Percentiles rank a stretch among this genome's conserved stretches.
phyloP scores from a whole-genome alignment of 2,888 invertebrate genomes.

The Hirtodrosophila trivittata region DNA sequence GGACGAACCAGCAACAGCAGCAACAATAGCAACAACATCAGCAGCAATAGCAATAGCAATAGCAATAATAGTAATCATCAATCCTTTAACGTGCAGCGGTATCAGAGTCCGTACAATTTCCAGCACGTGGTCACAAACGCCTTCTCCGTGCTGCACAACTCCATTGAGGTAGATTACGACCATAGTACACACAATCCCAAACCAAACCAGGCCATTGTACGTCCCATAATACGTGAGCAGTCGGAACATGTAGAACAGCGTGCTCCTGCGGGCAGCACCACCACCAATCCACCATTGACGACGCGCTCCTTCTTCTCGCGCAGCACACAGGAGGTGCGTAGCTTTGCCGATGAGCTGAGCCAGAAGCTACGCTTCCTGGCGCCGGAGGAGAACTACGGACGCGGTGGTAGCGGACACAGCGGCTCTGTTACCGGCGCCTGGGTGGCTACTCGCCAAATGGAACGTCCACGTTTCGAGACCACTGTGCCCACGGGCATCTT shows the following conservation, averaged over 20 bases:
- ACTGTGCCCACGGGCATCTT: conserved; percentile 92
- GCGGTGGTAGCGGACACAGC: conserved; percentile 76
- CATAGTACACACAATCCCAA: conserved; percentile 69
- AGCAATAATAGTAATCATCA: conserved; percentile 9
- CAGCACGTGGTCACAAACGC: conserved; percentile 73
- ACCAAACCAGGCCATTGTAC: conserved; percentile 85
- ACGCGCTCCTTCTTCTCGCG: conserved; percentile 78
- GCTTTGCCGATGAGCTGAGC: conserved; percentile 89
- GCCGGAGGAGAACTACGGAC: conserved; percentile 83
- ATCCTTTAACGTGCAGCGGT: conserved; percentile 57
- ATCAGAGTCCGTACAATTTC: conserved; percentile 63
- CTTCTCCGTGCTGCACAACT: conserved; percentile 67
- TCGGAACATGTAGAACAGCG: conserved; percentile 41
- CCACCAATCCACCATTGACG: conserved; percentile 81
- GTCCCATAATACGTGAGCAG: conserved; percentile 84
- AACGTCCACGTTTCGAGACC: conserved; percentile 89
- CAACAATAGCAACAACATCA: conserved; percentile 5
- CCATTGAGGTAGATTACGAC: conserved; percentile 56
- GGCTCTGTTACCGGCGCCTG: conserved; percentile 36
- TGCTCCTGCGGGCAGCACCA: conserved; percentile 42
- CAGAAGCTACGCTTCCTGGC: conserved; percentile 89
- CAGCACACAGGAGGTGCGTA: conserved; percentile 77
- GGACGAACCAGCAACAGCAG: conserved; percentile 44
- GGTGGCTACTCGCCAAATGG: conserved; percentile 63
- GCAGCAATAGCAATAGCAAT: conserved; percentile 35